phyloP scores from a whole-genome alignment of 2,113 vertebrate species.

The Synodontis membranacea region DNA sequence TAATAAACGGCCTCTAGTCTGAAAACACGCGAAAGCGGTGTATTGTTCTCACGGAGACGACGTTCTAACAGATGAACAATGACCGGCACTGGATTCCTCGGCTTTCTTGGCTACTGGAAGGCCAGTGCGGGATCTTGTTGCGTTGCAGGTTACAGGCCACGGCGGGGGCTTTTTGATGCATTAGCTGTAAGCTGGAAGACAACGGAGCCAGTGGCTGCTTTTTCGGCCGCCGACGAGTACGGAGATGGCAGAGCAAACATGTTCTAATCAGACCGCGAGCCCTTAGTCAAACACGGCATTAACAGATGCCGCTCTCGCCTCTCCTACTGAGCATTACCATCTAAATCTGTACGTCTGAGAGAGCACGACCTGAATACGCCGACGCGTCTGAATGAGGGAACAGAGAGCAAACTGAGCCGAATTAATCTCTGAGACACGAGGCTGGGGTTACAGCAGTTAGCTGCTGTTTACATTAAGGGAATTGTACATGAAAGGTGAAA shows the following conservation, averaged over 20 bases:
- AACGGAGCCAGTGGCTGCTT: slow-evolving; percentile 45
- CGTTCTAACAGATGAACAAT: not conserved
- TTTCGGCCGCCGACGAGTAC: slow-evolving; percentile 44
- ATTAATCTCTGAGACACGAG: not conserved
- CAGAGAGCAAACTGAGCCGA: slow-evolving; percentile 3
- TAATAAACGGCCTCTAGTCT: not conserved
- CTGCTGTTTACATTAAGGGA: not conserved
- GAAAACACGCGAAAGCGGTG: not conserved
- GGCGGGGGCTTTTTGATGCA: slow-evolving; percentile 57
- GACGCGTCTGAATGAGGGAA: not conserved
- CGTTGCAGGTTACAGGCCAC: slow-evolving; percentile 29
- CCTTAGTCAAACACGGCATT: slow-evolving; percentile 56
- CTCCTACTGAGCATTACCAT: slow-evolving; percentile 28
- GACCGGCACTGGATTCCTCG: no score
- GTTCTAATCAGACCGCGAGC: slow-evolving; percentile 56
- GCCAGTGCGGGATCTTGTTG: slow-evolving; percentile 1
- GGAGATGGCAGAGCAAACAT: slow-evolving; percentile 61
- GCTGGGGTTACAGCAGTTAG: not conserved
- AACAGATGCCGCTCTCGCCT: slow-evolving; percentile 37
- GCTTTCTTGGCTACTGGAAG: not conserved
- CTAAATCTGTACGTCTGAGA: slow-evolving; percentile 39
- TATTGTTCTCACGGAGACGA: not conserved
- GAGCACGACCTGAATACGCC: slow-evolving; percentile 16
- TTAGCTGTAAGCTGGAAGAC: slow-evolving; percentile 59
- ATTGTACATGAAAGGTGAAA: not conserved